These are phyloP conservation scores for Plebejus melissa DNA, from an alignment of 2,888 invertebrate genomes.

Conservation along the genomic window DNA sequence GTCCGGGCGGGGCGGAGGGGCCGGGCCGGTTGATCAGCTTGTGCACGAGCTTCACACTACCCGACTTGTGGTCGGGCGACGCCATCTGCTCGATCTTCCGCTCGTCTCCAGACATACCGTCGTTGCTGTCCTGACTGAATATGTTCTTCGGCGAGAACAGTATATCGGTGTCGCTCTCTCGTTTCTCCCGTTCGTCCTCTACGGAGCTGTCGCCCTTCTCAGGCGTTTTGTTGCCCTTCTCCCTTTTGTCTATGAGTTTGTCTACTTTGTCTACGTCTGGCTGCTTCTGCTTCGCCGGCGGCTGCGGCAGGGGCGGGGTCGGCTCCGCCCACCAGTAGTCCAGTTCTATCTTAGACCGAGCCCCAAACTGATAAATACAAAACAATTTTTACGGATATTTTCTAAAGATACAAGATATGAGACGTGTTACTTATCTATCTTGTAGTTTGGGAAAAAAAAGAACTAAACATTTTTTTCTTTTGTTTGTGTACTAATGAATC, in stretches of 20 bases:
- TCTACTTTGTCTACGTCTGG: conserved; percentile 41
- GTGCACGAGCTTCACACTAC: conserved; percentile 54
- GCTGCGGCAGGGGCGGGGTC: conserved; percentile 57
- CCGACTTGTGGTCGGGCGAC: conserved; percentile 60
- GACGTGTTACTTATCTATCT: no score
- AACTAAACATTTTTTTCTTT: background rate
- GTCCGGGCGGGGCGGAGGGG: conserved; percentile 33
- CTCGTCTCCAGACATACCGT: conserved; percentile 69
- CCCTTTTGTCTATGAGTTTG: conserved; percentile 41
- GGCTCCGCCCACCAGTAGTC: conserved; percentile 89
- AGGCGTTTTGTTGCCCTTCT: conserved; percentile 47
- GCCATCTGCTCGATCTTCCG: conserved; percentile 61
- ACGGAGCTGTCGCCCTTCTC: conserved; percentile 53
- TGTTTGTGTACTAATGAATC: background rate
- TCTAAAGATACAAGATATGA: no score
- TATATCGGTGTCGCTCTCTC: conserved; percentile 59
- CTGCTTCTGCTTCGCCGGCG: conserved; percentile 40
- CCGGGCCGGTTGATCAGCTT: conserved; percentile 65
- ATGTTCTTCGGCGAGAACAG: conserved; percentile 63
- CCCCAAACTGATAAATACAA: conserved; percentile 79
- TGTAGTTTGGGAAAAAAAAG: no score
- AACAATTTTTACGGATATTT: no score
- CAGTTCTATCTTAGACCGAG: conserved; percentile 85
- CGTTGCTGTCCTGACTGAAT: conserved; percentile 68
- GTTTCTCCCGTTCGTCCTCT: conserved; percentile 51